Evolutionary conservation across 1,140 invertebrate genomes (phyloP), one percentile per base, ranked within the genome.

Genomic region (Leptopilina boulardi): DNA sequence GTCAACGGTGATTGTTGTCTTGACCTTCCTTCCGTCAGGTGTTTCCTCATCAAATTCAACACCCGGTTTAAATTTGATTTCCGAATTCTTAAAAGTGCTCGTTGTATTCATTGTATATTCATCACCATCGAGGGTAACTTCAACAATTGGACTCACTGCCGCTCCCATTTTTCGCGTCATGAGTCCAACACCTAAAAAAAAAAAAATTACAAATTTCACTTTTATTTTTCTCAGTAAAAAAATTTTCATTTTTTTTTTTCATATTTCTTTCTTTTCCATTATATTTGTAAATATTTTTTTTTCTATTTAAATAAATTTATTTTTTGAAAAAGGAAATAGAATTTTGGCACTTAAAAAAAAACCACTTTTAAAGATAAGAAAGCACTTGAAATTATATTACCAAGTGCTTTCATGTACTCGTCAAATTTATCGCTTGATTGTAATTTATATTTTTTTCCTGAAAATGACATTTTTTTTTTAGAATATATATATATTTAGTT

Each of bases 1-100:
- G 9, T 95, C 93, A 23, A 93, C 85, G 13, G 92, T 94, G 78
- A 94, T 93, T 73, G 92, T 85, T 59, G 93, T 94, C 91, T 96
- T 96, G 18, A 98, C 96, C 86, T 94, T 94, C 54, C 95, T 92
- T 9, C 96, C 97, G 87, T 98, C 97, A 18, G 95, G 92, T 8
- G 97, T 98, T 80, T 95, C 94, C 84, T 98, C 96, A 10, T 97
- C 95, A 87, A 98, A 97, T 87, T 97, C 95, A 80, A 95, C 94
- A 23, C 94, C 95, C 4, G 96, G 92, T 89, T 94, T 96, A 90
- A 98, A 98, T 79, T 93, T 94, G 56, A 96, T 93, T 75, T 94
- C 92, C 0, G 94, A 93, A 81, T 93, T 97, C 87, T 97, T 98
- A 89, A 98, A 97, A 1, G 96, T 96, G 10, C 97, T 97, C 3